phyloP scores from a whole-genome alignment of 1,140 invertebrate genomes.

The Drosophila novamexicana region DNA sequence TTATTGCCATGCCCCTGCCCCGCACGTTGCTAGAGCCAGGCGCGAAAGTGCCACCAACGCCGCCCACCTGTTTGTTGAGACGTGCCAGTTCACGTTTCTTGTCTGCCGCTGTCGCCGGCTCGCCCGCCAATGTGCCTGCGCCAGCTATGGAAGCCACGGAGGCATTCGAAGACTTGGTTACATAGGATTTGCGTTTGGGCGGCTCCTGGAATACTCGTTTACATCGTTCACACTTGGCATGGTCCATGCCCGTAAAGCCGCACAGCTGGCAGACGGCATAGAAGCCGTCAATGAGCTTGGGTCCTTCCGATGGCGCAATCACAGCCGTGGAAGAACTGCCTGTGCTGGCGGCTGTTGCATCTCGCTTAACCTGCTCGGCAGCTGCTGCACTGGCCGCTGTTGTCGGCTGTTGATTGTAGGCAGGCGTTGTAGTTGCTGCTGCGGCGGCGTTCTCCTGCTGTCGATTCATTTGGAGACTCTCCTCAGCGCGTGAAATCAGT shows the following conservation, averaged over 20 bases:
- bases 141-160: slow-evolving; percentile 21
- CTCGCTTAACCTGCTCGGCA: slow-evolving; percentile 56
- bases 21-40: slow-evolving; percentile 23
- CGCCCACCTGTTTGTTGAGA: slow-evolving; percentile 34
- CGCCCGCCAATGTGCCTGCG: slow-evolving; percentile 53
- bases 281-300: slow-evolving; percentile 88
- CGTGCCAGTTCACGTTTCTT: slow-evolving; percentile 60
- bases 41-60: slow-evolving; percentile 10
- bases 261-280: slow-evolving; percentile 90
- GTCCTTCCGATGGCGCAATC: slow-evolving; percentile 40
- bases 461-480: slow-evolving; percentile 76
- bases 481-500: slow-evolving; percentile 78
- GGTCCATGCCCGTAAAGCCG: slow-evolving; percentile 89
- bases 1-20: slow-evolving; percentile 57
- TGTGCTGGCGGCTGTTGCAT: slow-evolving; percentile 31
- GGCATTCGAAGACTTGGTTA: slow-evolving; percentile 43
- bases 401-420: slow-evolving; percentile 53
- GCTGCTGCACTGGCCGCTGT: slow-evolving; percentile 27
- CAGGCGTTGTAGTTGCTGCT: slow-evolving; percentile 22
- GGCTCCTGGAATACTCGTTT: slow-evolving; percentile 86
- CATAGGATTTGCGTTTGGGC: slow-evolving; percentile 86
- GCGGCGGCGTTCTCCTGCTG: slow-evolving; percentile 63
- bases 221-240: slow-evolving; percentile 89
- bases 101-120: slow-evolving; percentile 51
- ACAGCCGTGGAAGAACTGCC: slow-evolving; percentile 72